A percentile compares a stretch with the other conserved stretches of the same genome.
Evolutionary conservation across 2,113 vertebrate genomes (phyloP).

Genomic region (Dasyornis broadbenti): DNA sequence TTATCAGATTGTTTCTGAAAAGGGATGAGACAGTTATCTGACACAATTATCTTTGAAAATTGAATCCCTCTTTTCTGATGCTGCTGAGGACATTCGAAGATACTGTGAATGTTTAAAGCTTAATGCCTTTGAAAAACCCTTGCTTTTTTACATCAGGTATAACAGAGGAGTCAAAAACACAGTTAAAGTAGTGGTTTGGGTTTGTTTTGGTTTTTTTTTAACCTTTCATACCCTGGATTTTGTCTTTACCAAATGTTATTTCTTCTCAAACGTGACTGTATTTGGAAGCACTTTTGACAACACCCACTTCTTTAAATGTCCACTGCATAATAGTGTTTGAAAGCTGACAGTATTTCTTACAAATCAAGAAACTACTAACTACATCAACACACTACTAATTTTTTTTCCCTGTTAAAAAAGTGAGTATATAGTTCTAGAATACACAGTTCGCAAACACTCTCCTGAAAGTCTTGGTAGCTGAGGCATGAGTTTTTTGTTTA

Average conservation of each 20-base stretch:
- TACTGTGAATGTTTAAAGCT: constrained; percentile 60
- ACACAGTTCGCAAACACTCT: background rate
- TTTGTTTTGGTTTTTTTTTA: background rate
- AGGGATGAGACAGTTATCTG: constrained; percentile 81
- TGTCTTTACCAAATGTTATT: background rate
- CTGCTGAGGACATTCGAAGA: constrained; percentile 70
- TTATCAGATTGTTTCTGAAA: constrained; percentile 92
- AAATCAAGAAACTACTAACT: background rate
- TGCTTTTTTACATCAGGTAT: constrained; percentile 35
- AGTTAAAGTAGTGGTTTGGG: background rate
- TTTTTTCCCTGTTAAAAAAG: background rate
- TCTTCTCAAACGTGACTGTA: background rate
- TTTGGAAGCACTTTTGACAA: constrained; percentile 27
- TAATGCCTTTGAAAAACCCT: constrained; percentile 71
- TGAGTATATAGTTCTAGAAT: background rate
- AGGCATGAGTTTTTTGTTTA: background rate
- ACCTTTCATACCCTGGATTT: background rate
- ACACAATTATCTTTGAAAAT: constrained; percentile 88
- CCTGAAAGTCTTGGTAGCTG: background rate
- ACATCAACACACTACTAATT: background rate
- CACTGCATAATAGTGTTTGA: background rate
- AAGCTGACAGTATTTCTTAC: background rate
- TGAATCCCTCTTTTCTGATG: constrained; percentile 71
- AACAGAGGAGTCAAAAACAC: constrained; percentile 14
- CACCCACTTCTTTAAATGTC: background rate